Conservation (phyloP, 2,888 invertebrate species). For the Bhutanitis thaidina region DNA sequence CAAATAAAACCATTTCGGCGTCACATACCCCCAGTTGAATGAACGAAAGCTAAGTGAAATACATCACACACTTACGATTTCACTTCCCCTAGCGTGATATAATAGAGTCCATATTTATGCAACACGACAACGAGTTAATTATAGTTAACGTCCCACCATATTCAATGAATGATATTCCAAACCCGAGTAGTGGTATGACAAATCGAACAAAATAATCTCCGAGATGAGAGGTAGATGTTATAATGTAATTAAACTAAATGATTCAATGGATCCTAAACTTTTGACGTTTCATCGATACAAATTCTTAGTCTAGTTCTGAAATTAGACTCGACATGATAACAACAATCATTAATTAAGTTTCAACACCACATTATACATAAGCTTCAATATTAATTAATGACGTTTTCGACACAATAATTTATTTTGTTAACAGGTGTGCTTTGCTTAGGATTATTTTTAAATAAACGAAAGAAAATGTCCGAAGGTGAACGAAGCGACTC, state of each 20-base stretch:
- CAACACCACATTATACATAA: too few species aligned
- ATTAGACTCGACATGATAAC: too few species aligned
- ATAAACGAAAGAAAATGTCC: constrained; percentile 17
- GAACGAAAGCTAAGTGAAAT: not conserved
- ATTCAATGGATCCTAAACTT: constrained; percentile 1
- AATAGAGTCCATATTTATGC: too few species aligned
- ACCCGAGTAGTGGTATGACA: constrained; percentile 26
- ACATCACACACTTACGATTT: not conserved
- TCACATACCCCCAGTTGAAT: not conserved
- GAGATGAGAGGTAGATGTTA: constrained; percentile 73
- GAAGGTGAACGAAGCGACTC: constrained; percentile 31
- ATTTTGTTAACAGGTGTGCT: not conserved
- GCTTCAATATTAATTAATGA: not conserved
- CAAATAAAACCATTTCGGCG: not conserved
- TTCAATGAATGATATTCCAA: constrained; percentile 17
- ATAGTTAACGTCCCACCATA: not conserved
- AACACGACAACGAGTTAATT: too few species aligned
- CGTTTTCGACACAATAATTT: not conserved
- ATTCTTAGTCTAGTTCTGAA: too few species aligned
- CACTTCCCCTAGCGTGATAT: not conserved
- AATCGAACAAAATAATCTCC: constrained; percentile 30
- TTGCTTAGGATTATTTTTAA: too few species aligned
- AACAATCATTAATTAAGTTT: too few species aligned
- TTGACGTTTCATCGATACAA: not conserved
- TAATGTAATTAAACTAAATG: constrained; percentile 33